Percentiles rank a stretch among this genome's conserved stretches.
phyloP scores from a whole-genome alignment of 1,140 invertebrate genomes.

The Chelonus insularis region DNA sequence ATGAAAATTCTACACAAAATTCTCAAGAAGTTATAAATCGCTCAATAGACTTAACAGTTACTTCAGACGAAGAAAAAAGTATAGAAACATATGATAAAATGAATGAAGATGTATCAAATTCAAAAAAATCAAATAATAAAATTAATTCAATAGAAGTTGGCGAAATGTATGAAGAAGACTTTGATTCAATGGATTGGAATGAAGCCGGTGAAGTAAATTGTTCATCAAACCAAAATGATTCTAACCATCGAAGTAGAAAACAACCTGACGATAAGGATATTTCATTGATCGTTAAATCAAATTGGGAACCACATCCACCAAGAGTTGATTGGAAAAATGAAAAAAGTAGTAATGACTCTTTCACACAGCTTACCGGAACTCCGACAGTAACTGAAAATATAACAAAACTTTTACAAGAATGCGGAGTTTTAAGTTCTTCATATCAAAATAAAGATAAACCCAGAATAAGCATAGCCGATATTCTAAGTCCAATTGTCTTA shows the following conservation, averaged over 20 bases:
- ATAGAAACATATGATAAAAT: too few species aligned
- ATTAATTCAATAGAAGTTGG: too few species aligned
- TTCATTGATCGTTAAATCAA: too few species aligned
- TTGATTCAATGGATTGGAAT: not conserved
- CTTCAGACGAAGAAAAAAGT: not conserved
- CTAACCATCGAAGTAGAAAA: too few species aligned
- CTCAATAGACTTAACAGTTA: not conserved
- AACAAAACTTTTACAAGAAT: not conserved
- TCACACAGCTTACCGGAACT: not conserved
- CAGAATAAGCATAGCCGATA: not conserved
- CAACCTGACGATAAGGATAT: too few species aligned
- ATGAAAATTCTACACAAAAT: not conserved
- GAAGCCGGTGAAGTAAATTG: not conserved
- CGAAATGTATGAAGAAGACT: not conserved
- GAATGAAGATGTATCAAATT: too few species aligned
- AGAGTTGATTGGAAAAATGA: too few species aligned
- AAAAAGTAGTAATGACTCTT: too few species aligned
- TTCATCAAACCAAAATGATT: not conserved
- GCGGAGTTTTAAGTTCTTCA: not conserved
- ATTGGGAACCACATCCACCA: too few species aligned
- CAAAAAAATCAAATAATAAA: too few species aligned
- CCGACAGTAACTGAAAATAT: not conserved
- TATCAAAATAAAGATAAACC: not conserved
- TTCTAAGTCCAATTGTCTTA: constrained; percentile 16
- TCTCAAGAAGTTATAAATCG: too few species aligned